Conservation (phyloP, 2,797 vertebrate genomes). For the Aeoliscus strigatus region DNA sequence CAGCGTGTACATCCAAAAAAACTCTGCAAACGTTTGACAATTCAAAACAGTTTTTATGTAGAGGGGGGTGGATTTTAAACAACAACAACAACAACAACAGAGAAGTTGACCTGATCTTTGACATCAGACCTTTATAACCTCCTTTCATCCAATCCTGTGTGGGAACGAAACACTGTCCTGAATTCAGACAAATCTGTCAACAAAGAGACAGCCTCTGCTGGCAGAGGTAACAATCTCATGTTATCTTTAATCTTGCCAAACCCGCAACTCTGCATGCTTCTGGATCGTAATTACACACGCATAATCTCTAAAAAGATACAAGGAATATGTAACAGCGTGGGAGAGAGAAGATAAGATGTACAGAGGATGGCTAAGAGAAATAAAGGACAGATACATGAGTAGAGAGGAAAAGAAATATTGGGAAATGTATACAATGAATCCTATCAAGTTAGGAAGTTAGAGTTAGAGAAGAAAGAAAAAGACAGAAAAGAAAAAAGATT, state of each 20-base stretch:
- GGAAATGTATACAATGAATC: too few species aligned
- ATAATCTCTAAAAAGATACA: slow-evolving; percentile 8
- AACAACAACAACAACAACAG: too few species aligned
- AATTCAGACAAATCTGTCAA: not conserved
- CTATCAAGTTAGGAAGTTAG: not conserved
- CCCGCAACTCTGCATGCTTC: slow-evolving; percentile 22
- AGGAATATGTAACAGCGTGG: not conserved
- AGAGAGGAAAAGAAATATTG: too few species aligned
- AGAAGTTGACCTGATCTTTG: too few species aligned
- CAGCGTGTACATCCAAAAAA: slow-evolving; percentile 6
- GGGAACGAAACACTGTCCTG: too few species aligned
- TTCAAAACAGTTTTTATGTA: not conserved
- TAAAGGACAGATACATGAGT: not conserved
- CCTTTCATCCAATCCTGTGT: too few species aligned
- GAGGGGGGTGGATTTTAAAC: too few species aligned
- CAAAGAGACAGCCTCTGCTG: not conserved
- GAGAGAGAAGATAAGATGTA: not conserved
- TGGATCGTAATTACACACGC: slow-evolving; percentile 4
- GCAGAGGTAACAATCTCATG: not conserved
- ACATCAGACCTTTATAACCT: too few species aligned
- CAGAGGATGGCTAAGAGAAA: too few species aligned
- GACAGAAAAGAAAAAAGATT: too few species aligned
- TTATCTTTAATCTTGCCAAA: slow-evolving; percentile 21
- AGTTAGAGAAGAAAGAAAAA: not conserved
- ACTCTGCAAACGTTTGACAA: not conserved